Percentiles rank a stretch among this genome's conserved stretches.
phyloP scores from a whole-genome alignment of 2,797 vertebrate species.

The Luscinia luscinia region DNA sequence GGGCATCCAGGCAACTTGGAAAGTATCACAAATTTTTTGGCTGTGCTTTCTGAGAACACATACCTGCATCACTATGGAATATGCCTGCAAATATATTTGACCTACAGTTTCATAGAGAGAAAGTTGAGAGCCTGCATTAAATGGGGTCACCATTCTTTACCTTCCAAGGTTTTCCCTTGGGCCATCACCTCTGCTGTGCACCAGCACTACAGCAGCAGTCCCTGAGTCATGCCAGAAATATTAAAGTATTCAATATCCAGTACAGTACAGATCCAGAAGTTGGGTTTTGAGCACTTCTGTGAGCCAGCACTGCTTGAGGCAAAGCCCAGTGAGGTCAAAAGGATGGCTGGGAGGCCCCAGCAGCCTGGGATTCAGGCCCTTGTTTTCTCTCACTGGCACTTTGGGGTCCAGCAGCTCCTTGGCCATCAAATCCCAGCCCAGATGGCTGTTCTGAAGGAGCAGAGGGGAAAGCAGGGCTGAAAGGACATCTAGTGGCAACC shows the following conservation, averaged over 20 bases:
- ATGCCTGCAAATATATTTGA: neutral
- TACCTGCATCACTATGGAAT: neutral
- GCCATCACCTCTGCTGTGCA: neutral
- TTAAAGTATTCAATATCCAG: neutral
- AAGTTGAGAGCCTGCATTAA: neutral
- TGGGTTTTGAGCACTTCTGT: fast-evolving
- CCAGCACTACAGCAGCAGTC: neutral
- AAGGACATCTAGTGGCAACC: conserved; percentile 66
- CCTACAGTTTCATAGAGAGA: neutral
- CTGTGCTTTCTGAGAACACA: neutral
- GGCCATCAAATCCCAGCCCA: neutral
- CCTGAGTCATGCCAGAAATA: fast-evolving
- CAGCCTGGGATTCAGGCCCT: neutral
- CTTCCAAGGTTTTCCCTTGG: neutral
- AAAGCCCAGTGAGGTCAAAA: neutral
- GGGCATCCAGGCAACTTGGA: neutral
- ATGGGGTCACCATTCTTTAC: neutral
- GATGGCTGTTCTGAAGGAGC: neutral
- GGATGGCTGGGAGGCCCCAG: neutral
- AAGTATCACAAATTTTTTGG: neutral
- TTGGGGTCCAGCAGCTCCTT: neutral
- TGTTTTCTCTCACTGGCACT: neutral
- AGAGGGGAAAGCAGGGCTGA: conserved; percentile 39
- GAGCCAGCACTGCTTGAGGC: neutral
- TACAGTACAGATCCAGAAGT: neutral